Percentiles rank a stretch among this genome's conserved stretches.
Conservation (phyloP, 1,140 invertebrate species). For the Micrasema longulum region DNA sequence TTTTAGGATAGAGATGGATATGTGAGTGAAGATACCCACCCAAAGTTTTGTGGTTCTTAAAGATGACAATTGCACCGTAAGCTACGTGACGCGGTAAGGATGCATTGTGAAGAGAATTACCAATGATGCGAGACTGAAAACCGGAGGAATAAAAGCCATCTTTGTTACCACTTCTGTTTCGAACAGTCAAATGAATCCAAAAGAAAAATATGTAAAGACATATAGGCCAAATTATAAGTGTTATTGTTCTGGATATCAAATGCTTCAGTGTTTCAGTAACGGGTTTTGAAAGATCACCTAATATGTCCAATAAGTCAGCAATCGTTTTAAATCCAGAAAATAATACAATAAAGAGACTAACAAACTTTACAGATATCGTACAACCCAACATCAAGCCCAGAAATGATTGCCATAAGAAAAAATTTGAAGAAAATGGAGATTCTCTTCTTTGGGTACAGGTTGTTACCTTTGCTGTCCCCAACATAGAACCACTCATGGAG, state of each 20-base stretch:
- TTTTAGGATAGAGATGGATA: slow-evolving; percentile 94
- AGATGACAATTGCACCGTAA: slow-evolving; percentile 88
- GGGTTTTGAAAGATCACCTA: slow-evolving; percentile 85
- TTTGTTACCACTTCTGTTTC: slow-evolving; percentile 93
- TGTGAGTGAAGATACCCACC: slow-evolving; percentile 98
- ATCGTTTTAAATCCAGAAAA: slow-evolving; percentile 89
- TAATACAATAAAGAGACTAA: slow-evolving; percentile 93
- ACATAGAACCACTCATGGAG: slow-evolving; percentile 91
- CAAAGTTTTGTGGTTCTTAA: slow-evolving; percentile 95
- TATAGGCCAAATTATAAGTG: slow-evolving; percentile 88
- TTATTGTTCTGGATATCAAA: slow-evolving; percentile 82
- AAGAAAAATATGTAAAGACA: slow-evolving; percentile 89
- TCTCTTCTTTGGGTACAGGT: slow-evolving; percentile 58
- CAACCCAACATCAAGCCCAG: slow-evolving; percentile 89
- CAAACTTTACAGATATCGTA: slow-evolving; percentile 96
- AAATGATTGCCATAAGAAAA: slow-evolving; percentile 78
- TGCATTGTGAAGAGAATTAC: slow-evolving; percentile 96
- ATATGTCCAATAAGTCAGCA: slow-evolving; percentile 88
- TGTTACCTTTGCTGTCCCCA: slow-evolving; percentile 79
- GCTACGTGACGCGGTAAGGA: slow-evolving; percentile 92
- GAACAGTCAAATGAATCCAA: slow-evolving; percentile 88
- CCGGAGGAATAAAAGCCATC: slow-evolving; percentile 98
- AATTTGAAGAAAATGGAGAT: slow-evolving; percentile 58
- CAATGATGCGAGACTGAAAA: slow-evolving; percentile 93
- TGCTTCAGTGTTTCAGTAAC: slow-evolving; percentile 85